Conservation (phyloP, 2,888 invertebrate genomes). For the Lissonota sp. region DNA sequence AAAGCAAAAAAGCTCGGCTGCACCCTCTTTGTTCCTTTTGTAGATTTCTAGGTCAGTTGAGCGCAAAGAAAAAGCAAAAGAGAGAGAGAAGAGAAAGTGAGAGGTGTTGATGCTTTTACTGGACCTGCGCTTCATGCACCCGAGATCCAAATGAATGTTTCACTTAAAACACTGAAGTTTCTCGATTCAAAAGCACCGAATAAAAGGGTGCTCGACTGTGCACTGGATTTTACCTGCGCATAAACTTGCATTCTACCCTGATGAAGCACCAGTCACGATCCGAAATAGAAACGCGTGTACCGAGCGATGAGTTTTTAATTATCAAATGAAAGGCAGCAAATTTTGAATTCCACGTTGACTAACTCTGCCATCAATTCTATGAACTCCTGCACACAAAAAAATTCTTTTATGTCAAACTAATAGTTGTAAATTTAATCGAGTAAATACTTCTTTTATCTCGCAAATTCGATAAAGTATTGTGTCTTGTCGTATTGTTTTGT, state of each 20-base stretch:
- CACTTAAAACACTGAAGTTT: conserved; percentile 55
- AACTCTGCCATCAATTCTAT: not conserved
- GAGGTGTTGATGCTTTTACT: conserved; percentile 35
- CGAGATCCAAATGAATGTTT: conserved; percentile 28
- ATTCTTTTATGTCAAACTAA: too few species aligned
- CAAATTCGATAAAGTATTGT: too few species aligned
- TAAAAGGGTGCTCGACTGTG: conserved; percentile 39
- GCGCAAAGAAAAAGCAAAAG: conserved; percentile 2
- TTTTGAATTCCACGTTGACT: not conserved
- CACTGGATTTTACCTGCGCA: not conserved
- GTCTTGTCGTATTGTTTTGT: too few species aligned
- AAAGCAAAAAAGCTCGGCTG: conserved; percentile 3
- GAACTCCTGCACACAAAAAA: not conserved
- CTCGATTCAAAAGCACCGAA: conserved; percentile 52
- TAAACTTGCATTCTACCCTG: not conserved
- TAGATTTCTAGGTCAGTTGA: conserved; percentile 61
- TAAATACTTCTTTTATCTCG: too few species aligned
- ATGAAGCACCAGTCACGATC: conserved; percentile 30
- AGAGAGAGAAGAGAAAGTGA: conserved; percentile 15
- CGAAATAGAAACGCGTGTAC: conserved; percentile 29
- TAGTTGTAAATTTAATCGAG: too few species aligned
- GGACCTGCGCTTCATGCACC: conserved; percentile 28
- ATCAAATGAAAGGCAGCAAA: conserved; percentile 11
- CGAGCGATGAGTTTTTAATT: conserved; percentile 47
- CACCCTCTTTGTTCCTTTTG: conserved; percentile 39